Conservation (phyloP, 2,888 invertebrate species). For the Tetragnatha montana region DNA sequence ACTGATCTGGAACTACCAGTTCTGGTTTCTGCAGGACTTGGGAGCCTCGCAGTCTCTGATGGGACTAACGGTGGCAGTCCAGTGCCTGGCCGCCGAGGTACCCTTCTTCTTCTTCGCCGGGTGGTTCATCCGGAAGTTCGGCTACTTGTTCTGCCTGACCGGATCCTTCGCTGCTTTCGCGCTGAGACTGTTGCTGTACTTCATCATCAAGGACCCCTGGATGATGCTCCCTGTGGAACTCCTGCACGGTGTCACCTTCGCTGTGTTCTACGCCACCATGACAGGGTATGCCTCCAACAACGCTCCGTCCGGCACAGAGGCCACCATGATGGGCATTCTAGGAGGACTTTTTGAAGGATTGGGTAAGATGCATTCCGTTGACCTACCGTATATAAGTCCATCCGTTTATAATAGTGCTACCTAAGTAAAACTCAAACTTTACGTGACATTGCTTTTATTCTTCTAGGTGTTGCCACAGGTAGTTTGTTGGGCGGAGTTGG, state of each 20-base stretch:
- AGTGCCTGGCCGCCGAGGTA: constrained; percentile 72
- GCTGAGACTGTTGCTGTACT: constrained; percentile 87
- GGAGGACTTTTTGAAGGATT: constrained; percentile 93
- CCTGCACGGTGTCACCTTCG: constrained; percentile 90
- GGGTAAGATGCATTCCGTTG: constrained; percentile 76
- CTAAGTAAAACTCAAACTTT: neutral
- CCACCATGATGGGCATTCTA: constrained; percentile 90
- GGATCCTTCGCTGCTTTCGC: constrained; percentile 87
- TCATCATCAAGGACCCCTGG: constrained; percentile 87
- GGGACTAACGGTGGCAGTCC: constrained; percentile 70
- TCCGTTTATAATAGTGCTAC: neutral
- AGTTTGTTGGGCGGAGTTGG: constrained; percentile 64
- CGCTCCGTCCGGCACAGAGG: constrained; percentile 74
- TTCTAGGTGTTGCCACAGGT: constrained; percentile 63
- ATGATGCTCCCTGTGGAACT: constrained; percentile 89
- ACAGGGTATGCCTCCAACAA: constrained; percentile 63
- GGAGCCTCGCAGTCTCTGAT: constrained; percentile 66
- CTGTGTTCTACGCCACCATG: constrained; percentile 83
- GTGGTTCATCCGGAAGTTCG: constrained; percentile 85
- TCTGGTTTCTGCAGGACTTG: constrained; percentile 70
- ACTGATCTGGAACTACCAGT: constrained; percentile 72
- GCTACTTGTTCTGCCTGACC: constrained; percentile 88
- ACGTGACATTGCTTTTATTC: neutral
- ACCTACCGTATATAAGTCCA: neutral
- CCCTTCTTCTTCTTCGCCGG: constrained; percentile 78